Evolutionary conservation across 2,113 vertebrate genomes (phyloP), one percentile per base, ranked within the genome.

Genomic region (Ciconia boyciana): DNA sequence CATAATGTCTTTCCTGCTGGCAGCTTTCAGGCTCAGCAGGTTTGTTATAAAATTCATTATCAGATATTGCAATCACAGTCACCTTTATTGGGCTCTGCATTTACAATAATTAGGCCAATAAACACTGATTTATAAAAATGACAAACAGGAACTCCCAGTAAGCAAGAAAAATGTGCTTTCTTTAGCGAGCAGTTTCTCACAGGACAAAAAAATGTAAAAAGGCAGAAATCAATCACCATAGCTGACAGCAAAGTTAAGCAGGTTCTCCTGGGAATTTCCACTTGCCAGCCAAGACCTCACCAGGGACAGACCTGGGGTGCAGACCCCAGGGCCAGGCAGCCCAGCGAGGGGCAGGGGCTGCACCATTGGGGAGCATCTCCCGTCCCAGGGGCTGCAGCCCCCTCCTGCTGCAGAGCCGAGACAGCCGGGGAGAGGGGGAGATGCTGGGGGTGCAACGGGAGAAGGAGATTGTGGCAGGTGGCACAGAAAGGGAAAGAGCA

Each of bases 41-140:
- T 97, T 96, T 96, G 91, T 96, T 97, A 97, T 96, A 96, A 98
- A 98, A 98, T 97, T 97, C 95, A 98, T 97, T 98, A 97, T 96
- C 97, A 97, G 95, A 97, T 75, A 96, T 96, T 97, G 96, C 89
- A 97, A 94, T 97, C 96, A 92, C 90, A 97, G 95, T 92, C 95
- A 98, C 95, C 90, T 98, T 98, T 96, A 97, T 96, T 95, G 87
- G 97, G 90, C 95, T 87, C 94, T 97, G 95, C 94, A 97, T 97
- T 98, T 97, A 96, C 90, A 97, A 97, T 98, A 98, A 98, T 98
- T 98, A 98, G 96, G 72, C 94, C 92, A 97, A 98, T 97, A 98
- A 98, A 98, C 97, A 83, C 90, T 97, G 96, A 97, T 97, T 96
- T 96, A 97, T 95, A 95, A 96, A 98, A 97, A 97, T 97, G 92